Conservation (phyloP, 2,113 vertebrate species). For the Scalopus aquaticus region DNA sequence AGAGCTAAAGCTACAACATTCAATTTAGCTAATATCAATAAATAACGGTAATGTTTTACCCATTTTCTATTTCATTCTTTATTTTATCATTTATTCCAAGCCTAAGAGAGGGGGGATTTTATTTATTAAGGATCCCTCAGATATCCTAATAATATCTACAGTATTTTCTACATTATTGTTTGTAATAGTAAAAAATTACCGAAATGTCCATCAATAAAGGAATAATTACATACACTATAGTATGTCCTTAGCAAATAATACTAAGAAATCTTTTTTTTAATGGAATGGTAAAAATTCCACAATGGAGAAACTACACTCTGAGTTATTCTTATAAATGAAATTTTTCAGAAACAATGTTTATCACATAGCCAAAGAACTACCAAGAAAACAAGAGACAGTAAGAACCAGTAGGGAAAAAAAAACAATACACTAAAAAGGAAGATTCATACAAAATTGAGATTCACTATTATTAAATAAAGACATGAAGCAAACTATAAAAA, state of each 20-base stretch:
- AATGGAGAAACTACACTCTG: background rate
- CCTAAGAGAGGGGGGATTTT: background rate
- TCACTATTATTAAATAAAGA: background rate
- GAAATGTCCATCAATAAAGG: too few species aligned
- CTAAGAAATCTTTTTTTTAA: background rate
- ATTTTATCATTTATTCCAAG: background rate
- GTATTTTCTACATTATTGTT: background rate
- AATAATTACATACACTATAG: background rate
- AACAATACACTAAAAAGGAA: background rate
- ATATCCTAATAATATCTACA: background rate
- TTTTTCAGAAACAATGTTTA: background rate
- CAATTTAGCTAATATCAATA: background rate
- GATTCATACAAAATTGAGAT: background rate
- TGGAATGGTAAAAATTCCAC: background rate
- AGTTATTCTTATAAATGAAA: background rate
- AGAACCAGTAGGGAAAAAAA: background rate
- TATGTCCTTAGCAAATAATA: background rate
- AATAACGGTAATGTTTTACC: background rate
- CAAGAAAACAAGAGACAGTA: background rate
- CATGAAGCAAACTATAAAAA: background rate
- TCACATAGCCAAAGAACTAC: background rate
- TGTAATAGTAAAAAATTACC: too few species aligned
- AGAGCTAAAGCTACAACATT: background rate
- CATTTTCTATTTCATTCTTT: background rate
- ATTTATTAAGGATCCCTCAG: background rate